phyloP scores from a whole-genome alignment of 2,797 vertebrate species.

The Propithecus deckenii region DNA sequence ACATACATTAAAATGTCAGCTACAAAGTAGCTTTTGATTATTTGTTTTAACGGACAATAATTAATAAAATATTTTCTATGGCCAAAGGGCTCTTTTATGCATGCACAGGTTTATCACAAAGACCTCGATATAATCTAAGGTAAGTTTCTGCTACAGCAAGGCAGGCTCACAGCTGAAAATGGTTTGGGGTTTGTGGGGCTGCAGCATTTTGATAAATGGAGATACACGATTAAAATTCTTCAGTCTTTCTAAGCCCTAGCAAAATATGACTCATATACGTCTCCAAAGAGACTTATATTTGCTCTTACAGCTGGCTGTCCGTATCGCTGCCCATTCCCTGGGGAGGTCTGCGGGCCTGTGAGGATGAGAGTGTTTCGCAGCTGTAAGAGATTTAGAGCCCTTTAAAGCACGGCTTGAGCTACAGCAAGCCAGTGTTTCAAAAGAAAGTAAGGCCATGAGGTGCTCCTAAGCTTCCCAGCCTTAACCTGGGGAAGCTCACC shows the following conservation, averaged over 20 bases:
- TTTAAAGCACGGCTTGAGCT: constrained; percentile 69
- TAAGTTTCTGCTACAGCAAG: constrained; percentile 8
- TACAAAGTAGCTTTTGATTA: background rate
- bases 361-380: constrained; percentile 72
- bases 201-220: constrained; percentile 78
- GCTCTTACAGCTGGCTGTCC: constrained; percentile 74
- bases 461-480: background rate
- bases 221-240: constrained; percentile 76
- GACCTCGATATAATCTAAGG: background rate
- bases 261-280: constrained; percentile 69
- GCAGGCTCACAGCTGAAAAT: constrained; percentile 75
- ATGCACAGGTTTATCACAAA: constrained; percentile 24
- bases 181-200: constrained; percentile 59
- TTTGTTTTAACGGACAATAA: background rate
- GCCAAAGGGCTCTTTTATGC: background rate
- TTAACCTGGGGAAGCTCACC: background rate
- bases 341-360: constrained; percentile 64
- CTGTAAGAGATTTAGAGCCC: constrained; percentile 63
- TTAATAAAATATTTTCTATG: background rate
- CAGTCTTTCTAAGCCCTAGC: constrained; percentile 67
- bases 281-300: constrained; percentile 82
- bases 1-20: background rate
- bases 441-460: background rate
- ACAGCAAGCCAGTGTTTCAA: constrained; percentile 40
- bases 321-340: constrained; percentile 15